phyloP scores from a whole-genome alignment of 1,140 invertebrate species.

The Catajapyx aquilonaris region DNA sequence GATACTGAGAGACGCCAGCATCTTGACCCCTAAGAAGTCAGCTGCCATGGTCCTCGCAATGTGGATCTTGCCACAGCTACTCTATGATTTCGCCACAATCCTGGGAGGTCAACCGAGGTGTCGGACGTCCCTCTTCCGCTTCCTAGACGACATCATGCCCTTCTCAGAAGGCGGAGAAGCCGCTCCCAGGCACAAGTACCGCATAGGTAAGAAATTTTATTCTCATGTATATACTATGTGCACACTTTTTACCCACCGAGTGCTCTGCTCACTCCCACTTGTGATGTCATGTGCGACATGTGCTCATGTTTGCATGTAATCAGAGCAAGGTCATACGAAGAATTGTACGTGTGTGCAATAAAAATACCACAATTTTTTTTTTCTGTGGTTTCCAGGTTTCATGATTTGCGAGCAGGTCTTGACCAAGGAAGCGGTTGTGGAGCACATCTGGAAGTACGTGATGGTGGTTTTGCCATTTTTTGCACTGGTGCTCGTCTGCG shows the following conservation, averaged over 20 bases:
- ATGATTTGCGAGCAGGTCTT: conserved; percentile 7
- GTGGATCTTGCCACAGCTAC: conserved; percentile 7
- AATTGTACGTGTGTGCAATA: no score
- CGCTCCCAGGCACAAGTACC: no score
- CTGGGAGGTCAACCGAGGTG: conserved; percentile 1
- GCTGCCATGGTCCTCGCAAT: conserved; percentile 2
- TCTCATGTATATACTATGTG: no score
- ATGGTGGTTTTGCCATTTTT: conserved; percentile 4
- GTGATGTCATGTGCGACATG: no score
- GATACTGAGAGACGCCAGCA: not conserved
- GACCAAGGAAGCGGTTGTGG: conserved; percentile 1
- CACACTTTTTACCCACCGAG: no score
- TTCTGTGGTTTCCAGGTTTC: conserved; percentile 8
- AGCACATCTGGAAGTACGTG: conserved; percentile 7
- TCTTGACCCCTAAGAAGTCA: not conserved
- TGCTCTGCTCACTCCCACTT: no score
- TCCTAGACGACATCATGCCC: conserved; percentile 7
- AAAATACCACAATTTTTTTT: no score
- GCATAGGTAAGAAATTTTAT: no score
- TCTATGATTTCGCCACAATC: conserved; percentile 4
- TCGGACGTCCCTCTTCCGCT: conserved; percentile 1
- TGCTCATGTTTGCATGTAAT: no score
- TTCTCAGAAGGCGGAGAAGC: no score
- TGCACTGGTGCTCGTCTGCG: not conserved
- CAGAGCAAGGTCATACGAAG: no score